Conservation (phyloP, 2,888 invertebrate genomes). For the Meta bourneti region DNA sequence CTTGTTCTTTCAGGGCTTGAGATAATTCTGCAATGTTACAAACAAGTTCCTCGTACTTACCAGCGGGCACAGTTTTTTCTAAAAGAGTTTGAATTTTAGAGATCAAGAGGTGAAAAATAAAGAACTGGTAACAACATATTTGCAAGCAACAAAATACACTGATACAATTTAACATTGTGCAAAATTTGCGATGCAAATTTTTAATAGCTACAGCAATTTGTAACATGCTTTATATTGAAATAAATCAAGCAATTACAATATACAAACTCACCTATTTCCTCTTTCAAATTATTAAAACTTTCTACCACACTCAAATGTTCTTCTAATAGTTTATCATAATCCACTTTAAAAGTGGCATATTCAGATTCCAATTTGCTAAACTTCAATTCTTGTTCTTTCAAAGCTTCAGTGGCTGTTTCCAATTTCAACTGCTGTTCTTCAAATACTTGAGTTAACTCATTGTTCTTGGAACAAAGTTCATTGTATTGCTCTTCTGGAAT, state of each 20-base stretch:
- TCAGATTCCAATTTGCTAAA: background rate
- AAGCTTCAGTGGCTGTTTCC: background rate
- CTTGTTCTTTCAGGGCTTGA: too few relatives aligned
- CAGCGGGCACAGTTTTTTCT: too few relatives aligned
- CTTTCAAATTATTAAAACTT: background rate
- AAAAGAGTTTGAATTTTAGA: too few relatives aligned
- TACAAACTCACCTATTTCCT: background rate
- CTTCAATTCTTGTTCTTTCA: background rate
- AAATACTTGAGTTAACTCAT: background rate
- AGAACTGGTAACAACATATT: too few relatives aligned
- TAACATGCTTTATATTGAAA: background rate
- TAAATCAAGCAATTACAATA: background rate
- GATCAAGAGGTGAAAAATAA: too few relatives aligned
- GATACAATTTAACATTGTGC: too few relatives aligned
- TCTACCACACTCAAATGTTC: background rate
- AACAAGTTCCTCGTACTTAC: too few relatives aligned
- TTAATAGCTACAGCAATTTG: background rate
- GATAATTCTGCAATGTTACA: too few relatives aligned
- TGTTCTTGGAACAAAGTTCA: background rate
- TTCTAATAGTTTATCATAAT: background rate
- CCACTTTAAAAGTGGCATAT: background rate
- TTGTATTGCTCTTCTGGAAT: conserved; percentile 5
- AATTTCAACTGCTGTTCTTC: background rate
- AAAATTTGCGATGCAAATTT: background rate
- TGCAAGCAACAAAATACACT: too few relatives aligned